Evolutionary conservation across 2,797 vertebrate genomes (phyloP), one percentile per base, ranked within the genome.

Genomic region (Phylloscopus collybita): DNA sequence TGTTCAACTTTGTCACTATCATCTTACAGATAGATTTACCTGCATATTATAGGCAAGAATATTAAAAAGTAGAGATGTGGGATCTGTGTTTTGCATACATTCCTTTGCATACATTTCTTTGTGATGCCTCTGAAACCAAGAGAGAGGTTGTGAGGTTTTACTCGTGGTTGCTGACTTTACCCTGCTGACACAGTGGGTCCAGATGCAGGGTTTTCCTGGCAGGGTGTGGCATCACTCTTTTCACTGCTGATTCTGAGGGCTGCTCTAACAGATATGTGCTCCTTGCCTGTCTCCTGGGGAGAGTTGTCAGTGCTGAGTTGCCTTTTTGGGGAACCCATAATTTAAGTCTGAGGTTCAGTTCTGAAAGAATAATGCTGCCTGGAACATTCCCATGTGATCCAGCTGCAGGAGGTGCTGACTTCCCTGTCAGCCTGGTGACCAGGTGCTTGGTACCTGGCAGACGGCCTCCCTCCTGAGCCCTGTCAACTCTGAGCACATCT

Each of bases 101-200:
- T 57, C 65, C 50, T 45, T 61, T 71, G 66, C 66, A 53, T 69
- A 16, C 23, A 11, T 88, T 85, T 44, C 38, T 71, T 88, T 1
- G 3, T 81, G 66, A 27, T 79, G 56, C 32, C 40, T 80, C 49
- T 53, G 53, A 81, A 90, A 47, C 50, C 27, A 45, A 36, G 60
- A 85, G 45, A 62, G 62, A 23, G 22, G 15, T 32, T 7, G 38
- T 57, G 88, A 74, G 19, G 19, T 73, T 81, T 83, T 38, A 16
- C 44, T 72, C 15, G 6, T 0, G 0, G 21, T 36, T 71, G 42
- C 62, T 88, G 65, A 40, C 66, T 42, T n/a, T 56, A 14, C 44
- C 23, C 26, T 3, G 8, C 49, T 78, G 53, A 56, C 27, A 29
- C 49, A 61, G 53, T 0, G 0, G 13, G 34, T 57, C 0, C 0